Percentiles rank a stretch among this genome's conserved stretches.
phyloP scores from a whole-genome alignment of 2,797 vertebrate genomes.

The Xenops minutus region DNA sequence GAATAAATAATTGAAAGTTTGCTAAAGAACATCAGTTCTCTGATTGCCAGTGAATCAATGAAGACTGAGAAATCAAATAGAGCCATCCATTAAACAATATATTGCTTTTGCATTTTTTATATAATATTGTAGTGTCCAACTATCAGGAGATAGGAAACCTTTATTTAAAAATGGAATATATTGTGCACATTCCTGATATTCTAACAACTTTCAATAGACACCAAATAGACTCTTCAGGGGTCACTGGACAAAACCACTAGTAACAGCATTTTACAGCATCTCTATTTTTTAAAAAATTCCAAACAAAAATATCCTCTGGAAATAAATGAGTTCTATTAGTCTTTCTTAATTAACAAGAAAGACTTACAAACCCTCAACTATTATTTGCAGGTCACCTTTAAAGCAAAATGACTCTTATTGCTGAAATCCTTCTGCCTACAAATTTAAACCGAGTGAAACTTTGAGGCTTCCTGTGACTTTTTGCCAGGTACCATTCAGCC shows the following conservation, averaged over 20 bases:
- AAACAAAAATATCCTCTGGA: not conserved
- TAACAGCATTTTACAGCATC: not conserved
- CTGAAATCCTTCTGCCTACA: constrained; percentile 15
- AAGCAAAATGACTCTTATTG: not conserved
- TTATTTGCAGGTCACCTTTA: constrained; percentile 4
- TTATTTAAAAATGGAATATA: not conserved
- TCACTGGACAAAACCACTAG: not conserved
- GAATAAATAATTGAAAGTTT: not conserved
- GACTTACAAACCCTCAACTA: not conserved
- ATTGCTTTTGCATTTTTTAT: not conserved
- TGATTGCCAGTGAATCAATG: not conserved
- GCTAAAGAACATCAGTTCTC: not conserved
- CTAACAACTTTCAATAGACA: not conserved
- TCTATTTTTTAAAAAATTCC: not conserved
- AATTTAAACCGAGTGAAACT: not conserved
- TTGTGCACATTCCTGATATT: not conserved
- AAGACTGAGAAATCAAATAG: not conserved
- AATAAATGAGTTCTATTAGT: not conserved
- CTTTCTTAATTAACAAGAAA: constrained; percentile 8
- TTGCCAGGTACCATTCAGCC: not conserved
- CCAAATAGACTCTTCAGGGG: not conserved
- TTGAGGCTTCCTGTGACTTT: not conserved
- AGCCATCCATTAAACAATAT: not conserved
- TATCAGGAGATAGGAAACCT: not conserved
- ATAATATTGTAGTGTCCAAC: not conserved